A percentile compares a stretch with the other conserved stretches of the same genome.
phyloP scores from a whole-genome alignment of 2,113 vertebrate genomes.

The Lagenorhynchus albirostris region DNA sequence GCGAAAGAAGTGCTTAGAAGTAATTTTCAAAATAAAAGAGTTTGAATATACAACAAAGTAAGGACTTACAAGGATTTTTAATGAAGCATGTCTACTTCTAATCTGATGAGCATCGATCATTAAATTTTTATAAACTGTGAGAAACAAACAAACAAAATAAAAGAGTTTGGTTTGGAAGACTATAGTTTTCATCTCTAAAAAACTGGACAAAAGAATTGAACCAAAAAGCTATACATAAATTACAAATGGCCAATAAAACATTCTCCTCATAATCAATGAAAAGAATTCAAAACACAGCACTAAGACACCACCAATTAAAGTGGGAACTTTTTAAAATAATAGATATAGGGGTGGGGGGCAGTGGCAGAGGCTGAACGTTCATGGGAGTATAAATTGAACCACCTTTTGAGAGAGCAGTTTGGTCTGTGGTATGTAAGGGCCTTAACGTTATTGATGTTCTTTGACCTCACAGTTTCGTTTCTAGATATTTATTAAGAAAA shows the following conservation, averaged over 20 bases:
- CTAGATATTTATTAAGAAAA: neutral
- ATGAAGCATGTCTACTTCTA: neutral
- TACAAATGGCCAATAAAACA: neutral
- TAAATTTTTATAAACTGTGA: neutral
- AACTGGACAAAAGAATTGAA: neutral
- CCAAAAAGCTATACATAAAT: neutral
- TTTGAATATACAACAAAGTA: neutral
- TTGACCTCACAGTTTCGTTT: neutral
- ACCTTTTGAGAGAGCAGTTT: neutral
- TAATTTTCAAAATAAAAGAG: neutral
- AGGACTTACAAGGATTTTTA: neutral
- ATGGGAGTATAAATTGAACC: neutral
- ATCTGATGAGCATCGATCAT: neutral
- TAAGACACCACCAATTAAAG: neutral
- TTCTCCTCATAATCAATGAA: neutral
- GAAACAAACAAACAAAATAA: neutral
- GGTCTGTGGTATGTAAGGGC: neutral
- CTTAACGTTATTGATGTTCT: neutral
- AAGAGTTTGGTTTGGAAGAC: neutral
- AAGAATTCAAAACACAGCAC: neutral
- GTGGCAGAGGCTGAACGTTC: neutral
- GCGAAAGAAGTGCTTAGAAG: neutral
- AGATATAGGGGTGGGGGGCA: fast-evolving
- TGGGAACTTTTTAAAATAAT: neutral
- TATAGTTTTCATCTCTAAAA: neutral